These are phyloP conservation scores for Hetaerina americana DNA, from an alignment of 1,140 invertebrate genomes.

Conservation along the genomic window DNA sequence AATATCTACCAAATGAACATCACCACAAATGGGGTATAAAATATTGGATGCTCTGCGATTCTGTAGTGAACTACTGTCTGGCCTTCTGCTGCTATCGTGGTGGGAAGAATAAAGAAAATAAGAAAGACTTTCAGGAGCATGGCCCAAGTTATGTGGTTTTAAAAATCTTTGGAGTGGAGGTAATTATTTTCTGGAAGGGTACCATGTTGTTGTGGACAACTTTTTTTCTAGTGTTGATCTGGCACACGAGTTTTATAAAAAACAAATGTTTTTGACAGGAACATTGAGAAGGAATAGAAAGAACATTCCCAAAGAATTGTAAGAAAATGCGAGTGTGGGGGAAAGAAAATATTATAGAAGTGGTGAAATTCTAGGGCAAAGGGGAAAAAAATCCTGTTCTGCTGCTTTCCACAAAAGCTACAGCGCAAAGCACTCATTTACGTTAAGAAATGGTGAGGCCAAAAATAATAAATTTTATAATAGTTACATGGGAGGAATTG, in stretches of 20 bases:
- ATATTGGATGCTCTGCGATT: no score
- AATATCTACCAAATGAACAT: no score
- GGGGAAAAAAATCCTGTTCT: no score
- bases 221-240: background rate
- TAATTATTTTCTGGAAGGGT: background rate
- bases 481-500: no score
- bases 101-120: background rate
- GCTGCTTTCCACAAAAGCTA: no score
- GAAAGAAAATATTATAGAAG: background rate
- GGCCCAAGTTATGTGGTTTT: background rate
- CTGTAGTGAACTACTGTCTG: background rate
- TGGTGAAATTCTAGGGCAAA: background rate
- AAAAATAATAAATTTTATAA: no score
- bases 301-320: background rate
- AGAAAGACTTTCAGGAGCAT: background rate
- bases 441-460: no score
- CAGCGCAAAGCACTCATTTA: no score
- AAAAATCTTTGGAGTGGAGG: background rate
- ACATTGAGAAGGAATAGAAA: background rate
- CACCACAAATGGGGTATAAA: no score
- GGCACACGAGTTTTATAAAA: no score
- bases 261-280: background rate
- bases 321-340: background rate
- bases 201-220: background rate
- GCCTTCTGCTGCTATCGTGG: background rate